Base-by-base conservation (phyloP, 2,888 invertebrate species). In the Listrodromus nycthemerus region DNA sequence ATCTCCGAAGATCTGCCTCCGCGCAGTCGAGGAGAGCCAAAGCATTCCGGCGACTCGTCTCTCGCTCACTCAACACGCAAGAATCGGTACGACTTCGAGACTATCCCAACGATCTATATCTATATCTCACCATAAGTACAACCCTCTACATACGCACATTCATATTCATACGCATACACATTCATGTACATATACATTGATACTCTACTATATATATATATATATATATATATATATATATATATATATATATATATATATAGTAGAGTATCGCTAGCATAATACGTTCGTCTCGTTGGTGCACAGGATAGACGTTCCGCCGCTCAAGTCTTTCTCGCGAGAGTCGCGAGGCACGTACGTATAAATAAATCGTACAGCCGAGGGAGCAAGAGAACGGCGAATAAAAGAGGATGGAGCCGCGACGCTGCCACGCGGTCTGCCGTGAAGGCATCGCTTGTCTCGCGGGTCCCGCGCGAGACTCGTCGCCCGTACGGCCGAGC, bases 351-450 rank as follows among this genome's bases (percentile, higher is more conserved):
- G 79, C 71, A 65, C 82, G 88, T 85, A 87, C 87, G 89, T 92
- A 92, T 92, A 92, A 92, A 92, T 92, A 92, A 92, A 92, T 90
- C 88, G 87, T 33, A 50, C 80, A 71, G 76, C 58, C 67, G 41
- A 41, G 24, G 0, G 66, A 67, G 71, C 71, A 48, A 73, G 74
- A 61, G 13, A 37, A 55, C 30, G 63, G 27, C 33, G 41, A 48
- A 48, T 37, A 58, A 45, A 69, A 30, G 82, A n/a, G 58, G 58
- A 61, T 16, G 71, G 76, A 67, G 79, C 58, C 80, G 77, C 80
- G 86, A 79, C 65, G 87, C 91, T 92, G 92, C 92, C 92, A 93
- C 92, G 92, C 92, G 92, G 92, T 93, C 92, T 93, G 91, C 91
- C 89, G 89, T 89, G 89, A 89, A 89, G 88, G 58, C 80, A 79